These are phyloP conservation scores for Neodiprion virginianus DNA, from an alignment of 1,140 invertebrate genomes.

Conservation along the genomic window DNA sequence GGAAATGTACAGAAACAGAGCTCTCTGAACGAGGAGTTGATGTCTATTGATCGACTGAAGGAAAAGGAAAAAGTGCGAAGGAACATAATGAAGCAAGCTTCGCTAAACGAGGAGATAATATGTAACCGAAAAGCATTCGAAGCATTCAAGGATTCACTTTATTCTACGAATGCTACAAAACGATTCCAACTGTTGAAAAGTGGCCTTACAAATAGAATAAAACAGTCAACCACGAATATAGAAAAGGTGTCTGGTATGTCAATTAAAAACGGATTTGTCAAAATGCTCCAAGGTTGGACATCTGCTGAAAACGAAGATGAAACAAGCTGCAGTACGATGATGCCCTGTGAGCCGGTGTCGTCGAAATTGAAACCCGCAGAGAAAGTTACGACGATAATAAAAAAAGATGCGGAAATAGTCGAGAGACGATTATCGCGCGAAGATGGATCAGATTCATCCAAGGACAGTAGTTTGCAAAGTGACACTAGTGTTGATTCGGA, in stretches of 20 bases:
- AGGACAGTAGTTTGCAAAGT: conserved; percentile 90
- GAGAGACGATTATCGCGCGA: conserved; percentile 76
- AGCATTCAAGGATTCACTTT: conserved; percentile 75
- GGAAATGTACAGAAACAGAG: conserved; percentile 82
- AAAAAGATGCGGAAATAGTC: conserved; percentile 44
- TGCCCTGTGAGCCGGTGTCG: conserved; percentile 17
- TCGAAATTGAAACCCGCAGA: conserved; percentile 37
- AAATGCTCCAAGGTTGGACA: conserved; percentile 80
- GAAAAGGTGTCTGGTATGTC: conserved; percentile 77
- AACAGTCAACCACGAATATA: conserved; percentile 80
- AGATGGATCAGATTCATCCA: conserved; percentile 89
- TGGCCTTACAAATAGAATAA: conserved; percentile 80
- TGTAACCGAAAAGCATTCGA: conserved; percentile 76
- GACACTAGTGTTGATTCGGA: conserved; percentile 93
- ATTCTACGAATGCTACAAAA: conserved; percentile 76
- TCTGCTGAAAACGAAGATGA: conserved; percentile 60
- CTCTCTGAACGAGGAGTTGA: conserved; percentile 88
- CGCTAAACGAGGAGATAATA: conserved; percentile 86
- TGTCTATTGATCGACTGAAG: conserved; percentile 80
- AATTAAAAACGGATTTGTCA: conserved; percentile 71
- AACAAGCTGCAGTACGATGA: conserved; percentile 28
- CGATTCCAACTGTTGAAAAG: conserved; percentile 85
- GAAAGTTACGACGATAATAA: conserved; percentile 43
- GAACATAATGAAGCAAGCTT: conserved; percentile 88
- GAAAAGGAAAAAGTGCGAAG: conserved; percentile 85